Base-by-base conservation (phyloP, 2,888 invertebrate genomes). In the Creontiades dilutus region DNA sequence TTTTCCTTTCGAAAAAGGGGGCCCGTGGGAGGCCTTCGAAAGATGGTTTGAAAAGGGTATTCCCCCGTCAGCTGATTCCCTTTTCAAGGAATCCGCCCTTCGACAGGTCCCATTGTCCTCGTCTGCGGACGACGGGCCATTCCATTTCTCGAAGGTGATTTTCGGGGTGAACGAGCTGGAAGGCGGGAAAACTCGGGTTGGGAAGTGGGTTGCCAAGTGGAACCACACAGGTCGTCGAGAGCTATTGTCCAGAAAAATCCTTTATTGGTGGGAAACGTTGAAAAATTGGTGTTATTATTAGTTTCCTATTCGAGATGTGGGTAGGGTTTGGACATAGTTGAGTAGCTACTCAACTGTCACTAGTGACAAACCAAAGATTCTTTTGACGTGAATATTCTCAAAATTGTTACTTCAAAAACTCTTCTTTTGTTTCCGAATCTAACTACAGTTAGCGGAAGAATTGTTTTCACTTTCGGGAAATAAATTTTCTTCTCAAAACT, bases 31-130 rank as follows among this genome's bases (percentile, higher is more conserved):
- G 52, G 14, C 16, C 52, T 52, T 52, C 5, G 11, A 52, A 52
- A 61, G 9, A 61, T 14, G 19, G 61, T 19, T 61, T 61, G 16
- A 61, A 61, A 61, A 61, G 61, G 61, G 61, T 61, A 19, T 61
- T 61, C 19, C 19, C 61, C 61, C 61, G 19, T 61, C 61, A 61
- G 61, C 61, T 61, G 61, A 61, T 61, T 52, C 16, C 52, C 52
- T 52, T 61, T 19, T 61, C 61, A 61, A 61, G 61, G 61, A 61
- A 61, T 61, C 16, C 16, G n/a, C n/a, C 16, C 19, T 61, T 7
- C n/a, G 61, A 19, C 61, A 61, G 61, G 61, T 61, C 61, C 61
- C 61, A 19, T 11, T 61, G 52, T 52, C 52, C 52, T 52, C 37
- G 7, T 37, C 37, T 37, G 37, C 2, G 37, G 52, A 52, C 52